Conservation (phyloP, 2,888 invertebrate genomes). For the Autographa gamma region DNA sequence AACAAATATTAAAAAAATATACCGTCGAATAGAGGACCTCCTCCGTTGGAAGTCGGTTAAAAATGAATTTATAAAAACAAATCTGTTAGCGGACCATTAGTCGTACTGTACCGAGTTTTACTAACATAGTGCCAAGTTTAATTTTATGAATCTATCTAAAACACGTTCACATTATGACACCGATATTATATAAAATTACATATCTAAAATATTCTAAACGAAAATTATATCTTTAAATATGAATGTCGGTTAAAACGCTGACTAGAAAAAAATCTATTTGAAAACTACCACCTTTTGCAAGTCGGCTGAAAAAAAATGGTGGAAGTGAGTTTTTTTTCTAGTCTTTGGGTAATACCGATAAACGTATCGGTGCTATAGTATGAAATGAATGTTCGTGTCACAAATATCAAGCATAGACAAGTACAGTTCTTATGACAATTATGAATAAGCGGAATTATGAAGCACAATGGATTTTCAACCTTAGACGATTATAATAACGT, state of each 20-base stretch:
- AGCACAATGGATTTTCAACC: conserved; percentile 29
- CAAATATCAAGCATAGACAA: conserved; percentile 37
- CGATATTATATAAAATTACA: background rate
- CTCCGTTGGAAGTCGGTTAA: too few species aligned
- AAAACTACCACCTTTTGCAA: too few species aligned
- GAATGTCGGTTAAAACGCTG: background rate
- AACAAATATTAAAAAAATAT: too few species aligned
- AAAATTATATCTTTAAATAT: background rate
- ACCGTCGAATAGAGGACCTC: too few species aligned
- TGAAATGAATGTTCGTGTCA: conserved; percentile 24
- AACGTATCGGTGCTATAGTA: conserved; percentile 2
- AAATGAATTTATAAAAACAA: background rate
- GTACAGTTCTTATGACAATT: conserved; percentile 52
- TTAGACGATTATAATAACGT: background rate
- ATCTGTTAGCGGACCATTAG: background rate
- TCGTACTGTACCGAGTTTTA: background rate
- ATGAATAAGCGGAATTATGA: conserved; percentile 40
- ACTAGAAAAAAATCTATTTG: too few species aligned
- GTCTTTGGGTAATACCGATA: background rate
- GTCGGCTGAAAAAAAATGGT: too few species aligned
- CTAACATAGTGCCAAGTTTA: conserved; percentile 20
- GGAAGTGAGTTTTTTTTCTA: background rate
- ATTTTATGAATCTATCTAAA: conserved; percentile 8
- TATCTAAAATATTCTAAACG: background rate
- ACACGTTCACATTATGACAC: background rate